Evolutionary conservation across 2,888 invertebrate genomes (phyloP), one percentile per base, ranked within the genome.

Genomic region (Myathropa florea): DNA sequence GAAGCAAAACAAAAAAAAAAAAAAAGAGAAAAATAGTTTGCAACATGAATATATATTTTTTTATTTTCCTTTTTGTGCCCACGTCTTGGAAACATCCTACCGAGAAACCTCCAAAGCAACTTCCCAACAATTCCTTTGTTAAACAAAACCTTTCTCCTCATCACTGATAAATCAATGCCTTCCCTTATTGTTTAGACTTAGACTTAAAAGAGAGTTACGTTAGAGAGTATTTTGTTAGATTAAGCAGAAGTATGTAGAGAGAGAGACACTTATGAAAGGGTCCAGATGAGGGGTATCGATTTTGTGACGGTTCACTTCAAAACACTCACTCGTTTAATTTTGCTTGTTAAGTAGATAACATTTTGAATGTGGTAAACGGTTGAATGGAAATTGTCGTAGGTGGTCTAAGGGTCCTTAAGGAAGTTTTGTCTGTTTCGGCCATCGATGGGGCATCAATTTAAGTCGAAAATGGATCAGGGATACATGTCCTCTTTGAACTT

Each of bases 1-100:
- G 57, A 24, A 46, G 46, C 46, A 46, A 46, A 46, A 4, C 18
- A 18, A 46, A n/a, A 60, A 65, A 85, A 88, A 80, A 83, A 73
- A 53, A 63, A 71, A 78, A 60, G 14, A 75, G 68, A 21, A 78
- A 72, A 81, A 87, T 70, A 82, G 76, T 86, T 85, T 76, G 89
- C 89, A 90, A 90, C 53, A 77, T 80, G 59, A 68, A 64, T 68
- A 78, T 82, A 82, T 73, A 77, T 57, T 24, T 82, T 85, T 85
- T 86, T 83, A 83, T 89, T 91, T 91, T 89, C 89, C 89, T 91
- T 92, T 89, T 91, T 89, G 92, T 92, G 92, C 92, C 92, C 92
- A 90, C 91, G 92, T 92, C 92, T 92, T 89, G 90, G 88, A 90
- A 90, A 79, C 68, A 33, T 79, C 89, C 90, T 67, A 65, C 88